Evolutionary conservation across 2,113 vertebrate genomes (phyloP), one percentile per base, ranked within the genome.

Genomic region (Vanacampus margaritifer): DNA sequence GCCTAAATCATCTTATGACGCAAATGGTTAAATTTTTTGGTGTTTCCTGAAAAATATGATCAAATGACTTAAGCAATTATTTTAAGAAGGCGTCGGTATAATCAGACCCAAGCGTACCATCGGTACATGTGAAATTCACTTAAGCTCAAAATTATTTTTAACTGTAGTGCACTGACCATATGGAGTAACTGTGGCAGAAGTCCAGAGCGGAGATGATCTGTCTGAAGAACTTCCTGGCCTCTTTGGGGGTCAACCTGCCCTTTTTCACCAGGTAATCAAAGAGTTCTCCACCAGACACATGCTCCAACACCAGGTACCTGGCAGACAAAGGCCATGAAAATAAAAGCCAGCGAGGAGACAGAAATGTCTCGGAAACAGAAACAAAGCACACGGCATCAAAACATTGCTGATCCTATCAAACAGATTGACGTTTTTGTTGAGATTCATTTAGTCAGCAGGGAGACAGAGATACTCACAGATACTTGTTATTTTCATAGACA

Each of bases 401-500:
- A 53, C 50, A 23, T 24, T 53, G 50, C 53, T 7, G 53, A 37
- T n/a, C 67, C 68, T 28, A 11, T 61, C 26, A 51, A 19, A 54
- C 45, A 59, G 6, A 70, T 28, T 12, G 19, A 57, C 21, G 65
- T 37, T n/a, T 24, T 21, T 21, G 46, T 54, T 76, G n/a, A 35
- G 26, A 71, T 41, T 65, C 66, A 66, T 46, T 46, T 1, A 74
- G 56, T 64, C 39, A 61, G 71, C 43, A 1, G 53, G 59, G 54
- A 48, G 79, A 73, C 66, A 65, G 60, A 78, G 68, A 90, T 92
- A 95, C 95, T 94, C 91, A 96, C 95, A 96, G 92, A 90, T 96
- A 95, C 93, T 96, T 96, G 94, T 96, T 96, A 91, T 96, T 96
- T 88, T 96, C 95, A 75, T 96, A 96, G 86, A 96, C 95, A 35